Base-by-base conservation (phyloP, 2,888 invertebrate species). In the Phengaris alcon region DNA sequence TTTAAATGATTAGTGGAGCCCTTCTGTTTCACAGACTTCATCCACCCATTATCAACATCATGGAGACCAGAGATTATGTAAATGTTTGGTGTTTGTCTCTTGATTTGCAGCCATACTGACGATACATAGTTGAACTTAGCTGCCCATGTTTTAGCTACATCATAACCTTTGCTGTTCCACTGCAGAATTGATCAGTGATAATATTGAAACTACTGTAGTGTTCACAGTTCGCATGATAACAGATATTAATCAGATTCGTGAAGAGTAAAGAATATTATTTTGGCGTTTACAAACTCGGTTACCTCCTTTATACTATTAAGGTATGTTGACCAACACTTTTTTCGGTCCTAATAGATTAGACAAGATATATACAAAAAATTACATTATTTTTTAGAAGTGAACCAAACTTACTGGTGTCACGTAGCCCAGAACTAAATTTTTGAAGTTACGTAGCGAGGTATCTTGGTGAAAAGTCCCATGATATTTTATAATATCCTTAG, bases 101-200 rank as follows among this genome's bases (percentile, higher is more conserved):
- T 95, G 13, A 99, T 91, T 90, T 98, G 98, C 52, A 99, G 94
- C 99, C 99, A 99, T 0, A 99, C 99, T 0, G 99, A 99, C 0
- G 98, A 97, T 46, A 99, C 95, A 83, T 97, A 96, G 74, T 97
- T 96, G 82, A 99, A 97, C 88, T 99, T 99, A 68, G 96, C 95
- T 10, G 95, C 96, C 94, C 98, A 98, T 75, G 94, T 95, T 90
- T 98, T 98, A 0, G 98, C 97, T 73, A 98, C 95, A 88, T 98
- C 97, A 89, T 98, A 98, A 0, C 99, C 99, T 90, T 97, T 97
- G 79, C 95, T 96, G 85, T 99, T 99, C 99, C 99, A 99, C 98
- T 99, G 86, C 79, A 93, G 94, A 69, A 64, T 22, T 10, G n/a
- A 15, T 15, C 8, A 55, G 35, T 35, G 35, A 35, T 35, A 35